Evolutionary conservation across 2,797 vertebrate genomes (phyloP).

Genomic region (Helicolenus hilgendorfi): DNA sequence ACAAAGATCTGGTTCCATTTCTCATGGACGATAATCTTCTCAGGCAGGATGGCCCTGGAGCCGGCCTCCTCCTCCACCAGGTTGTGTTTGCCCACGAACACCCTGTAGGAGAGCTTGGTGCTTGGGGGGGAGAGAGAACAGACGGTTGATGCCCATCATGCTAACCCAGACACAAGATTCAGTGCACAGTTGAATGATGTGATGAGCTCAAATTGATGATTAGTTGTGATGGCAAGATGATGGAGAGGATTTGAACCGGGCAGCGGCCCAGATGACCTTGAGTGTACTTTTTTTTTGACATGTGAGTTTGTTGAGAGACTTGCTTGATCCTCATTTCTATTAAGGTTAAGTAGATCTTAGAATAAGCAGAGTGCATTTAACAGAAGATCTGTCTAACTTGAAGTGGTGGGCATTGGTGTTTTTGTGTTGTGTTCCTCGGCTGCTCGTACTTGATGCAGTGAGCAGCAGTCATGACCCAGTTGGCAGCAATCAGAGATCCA

Average conservation of each 20-base stretch:
- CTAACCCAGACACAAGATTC: conserved; percentile 30
- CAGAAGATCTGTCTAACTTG: not conserved
- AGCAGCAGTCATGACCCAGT: conserved; percentile 93
- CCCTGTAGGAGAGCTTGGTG: conserved; percentile 84
- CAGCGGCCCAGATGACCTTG: not conserved
- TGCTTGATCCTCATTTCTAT: not conserved
- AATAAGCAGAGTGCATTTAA: not conserved
- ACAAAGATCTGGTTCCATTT: conserved; percentile 89
- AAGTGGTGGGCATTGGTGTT: not conserved
- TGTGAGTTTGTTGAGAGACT: not conserved
- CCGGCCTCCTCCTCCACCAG: conserved; percentile 83
- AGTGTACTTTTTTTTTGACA: not conserved
- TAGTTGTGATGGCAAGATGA: not conserved
- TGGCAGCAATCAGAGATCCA: conserved; percentile 90
- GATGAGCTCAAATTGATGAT: conserved; percentile 19
- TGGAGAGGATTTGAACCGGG: conserved; percentile 1
- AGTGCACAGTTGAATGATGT: conserved; percentile 9
- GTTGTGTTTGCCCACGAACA: conserved; percentile 90
- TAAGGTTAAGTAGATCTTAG: not conserved
- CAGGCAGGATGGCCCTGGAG: conserved; percentile 85
- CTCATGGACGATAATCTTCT: conserved; percentile 89
- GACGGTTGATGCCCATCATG: conserved; percentile 2
- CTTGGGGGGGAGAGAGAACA: conserved; percentile 58
- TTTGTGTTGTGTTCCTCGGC: conserved; percentile 18
- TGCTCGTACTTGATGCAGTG: conserved; percentile 90